A percentile compares a stretch with the other conserved stretches of the same genome.
Conservation (phyloP, 2,797 vertebrate genomes). For the Trichosurus vulpecula region DNA sequence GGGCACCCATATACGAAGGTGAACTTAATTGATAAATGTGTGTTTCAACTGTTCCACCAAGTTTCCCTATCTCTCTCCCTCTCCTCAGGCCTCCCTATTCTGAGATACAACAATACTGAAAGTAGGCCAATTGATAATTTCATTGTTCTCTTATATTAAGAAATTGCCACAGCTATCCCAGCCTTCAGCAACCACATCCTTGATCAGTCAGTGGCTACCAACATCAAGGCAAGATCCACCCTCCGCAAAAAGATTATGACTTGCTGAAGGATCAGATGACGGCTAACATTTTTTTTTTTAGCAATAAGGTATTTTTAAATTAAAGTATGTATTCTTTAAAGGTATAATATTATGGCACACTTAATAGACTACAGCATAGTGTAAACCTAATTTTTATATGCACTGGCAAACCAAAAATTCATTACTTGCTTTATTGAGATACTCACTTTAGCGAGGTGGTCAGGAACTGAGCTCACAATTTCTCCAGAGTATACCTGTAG, state of each 20-base stretch:
- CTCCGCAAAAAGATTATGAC: background rate
- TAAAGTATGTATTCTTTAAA: background rate
- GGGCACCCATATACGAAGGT: background rate
- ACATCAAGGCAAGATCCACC: background rate
- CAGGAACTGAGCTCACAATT: background rate
- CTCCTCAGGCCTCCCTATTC: background rate
- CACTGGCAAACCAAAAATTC: background rate
- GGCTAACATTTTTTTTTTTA: background rate
- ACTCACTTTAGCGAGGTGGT: background rate
- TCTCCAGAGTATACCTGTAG: background rate
- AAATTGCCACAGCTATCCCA: background rate
- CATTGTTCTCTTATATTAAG: background rate
- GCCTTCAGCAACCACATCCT: background rate
- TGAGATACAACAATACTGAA: background rate
- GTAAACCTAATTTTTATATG: background rate
- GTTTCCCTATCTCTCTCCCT: background rate
- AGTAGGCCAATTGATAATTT: background rate
- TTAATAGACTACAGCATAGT: background rate
- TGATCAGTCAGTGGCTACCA: background rate
- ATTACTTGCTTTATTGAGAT: background rate
- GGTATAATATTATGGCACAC: background rate
- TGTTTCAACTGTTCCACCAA: background rate
- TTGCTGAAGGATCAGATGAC: background rate
- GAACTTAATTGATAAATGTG: background rate
- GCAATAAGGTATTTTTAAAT: background rate